Evolutionary conservation across 2,888 invertebrate genomes (phyloP).

Genomic region (Hypena proboscidalis): DNA sequence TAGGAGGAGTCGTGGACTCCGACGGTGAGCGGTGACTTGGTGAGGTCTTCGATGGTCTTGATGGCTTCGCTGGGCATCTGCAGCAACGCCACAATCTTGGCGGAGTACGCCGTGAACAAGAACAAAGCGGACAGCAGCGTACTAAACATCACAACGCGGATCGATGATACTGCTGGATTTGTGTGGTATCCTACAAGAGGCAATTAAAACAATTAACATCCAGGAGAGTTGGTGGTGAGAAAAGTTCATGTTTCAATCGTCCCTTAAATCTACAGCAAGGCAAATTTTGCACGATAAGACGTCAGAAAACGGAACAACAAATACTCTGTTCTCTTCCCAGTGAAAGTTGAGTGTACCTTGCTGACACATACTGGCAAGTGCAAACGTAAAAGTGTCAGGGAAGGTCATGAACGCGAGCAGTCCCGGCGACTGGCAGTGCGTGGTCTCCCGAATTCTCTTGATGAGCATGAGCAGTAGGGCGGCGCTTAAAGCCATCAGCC

Average conservation of each 20-base stretch:
- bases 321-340: no score
- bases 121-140: slow-evolving; percentile 84
- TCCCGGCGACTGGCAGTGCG: slow-evolving; percentile 19
- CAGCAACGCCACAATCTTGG: slow-evolving; percentile 87
- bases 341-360: slow-evolving; percentile 84
- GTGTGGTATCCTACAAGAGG: slow-evolving; percentile 79
- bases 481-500: slow-evolving; percentile 46
- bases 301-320: no score
- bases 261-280: no score
- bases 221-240: no score
- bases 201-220: no score
- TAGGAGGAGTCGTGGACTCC: slow-evolving; percentile 87
- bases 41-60: slow-evolving; percentile 81
- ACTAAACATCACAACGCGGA: slow-evolving; percentile 83
- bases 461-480: slow-evolving; percentile 49
- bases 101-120: slow-evolving; percentile 87
- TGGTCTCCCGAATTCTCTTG: slow-evolving; percentile 10
- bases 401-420: slow-evolving; percentile 49
- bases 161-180: slow-evolving; percentile 75
- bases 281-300: no score
- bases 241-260: no score
- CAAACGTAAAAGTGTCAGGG: slow-evolving; percentile 82
- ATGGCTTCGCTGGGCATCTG: slow-evolving; percentile 87
- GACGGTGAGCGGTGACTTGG: slow-evolving; percentile 81
- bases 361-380: slow-evolving; percentile 86